Evolutionary conservation across 1,140 invertebrate species (phyloP).

Genomic region (Oryzaephilus surinamensis): DNA sequence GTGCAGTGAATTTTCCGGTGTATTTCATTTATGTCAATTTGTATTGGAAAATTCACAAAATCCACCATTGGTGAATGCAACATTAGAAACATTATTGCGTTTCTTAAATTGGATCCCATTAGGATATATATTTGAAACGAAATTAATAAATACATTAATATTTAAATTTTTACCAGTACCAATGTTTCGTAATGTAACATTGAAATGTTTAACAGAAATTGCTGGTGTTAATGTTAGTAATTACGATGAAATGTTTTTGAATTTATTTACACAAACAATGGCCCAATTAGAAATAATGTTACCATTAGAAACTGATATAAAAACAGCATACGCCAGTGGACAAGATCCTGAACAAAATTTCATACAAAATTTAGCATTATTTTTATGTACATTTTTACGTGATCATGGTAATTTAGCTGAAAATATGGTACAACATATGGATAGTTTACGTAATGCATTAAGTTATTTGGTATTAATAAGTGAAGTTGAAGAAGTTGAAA

Average conservation of each 20-base stretch:
- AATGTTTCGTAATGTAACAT: conserved; percentile 94
- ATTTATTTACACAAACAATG: conserved; percentile 85
- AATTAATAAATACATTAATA: conserved; percentile 88
- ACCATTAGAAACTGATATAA: conserved; percentile 81
- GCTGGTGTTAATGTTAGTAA: conserved; percentile 77
- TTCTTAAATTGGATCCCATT: conserved; percentile 99
- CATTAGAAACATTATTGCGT: conserved; percentile 88
- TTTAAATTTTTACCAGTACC: conserved; percentile 97
- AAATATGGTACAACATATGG: conserved; percentile 59
- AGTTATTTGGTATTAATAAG: conserved; percentile 94
- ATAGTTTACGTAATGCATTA: conserved; percentile 69
- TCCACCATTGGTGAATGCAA: conserved; percentile 85
- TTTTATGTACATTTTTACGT: conserved; percentile 93
- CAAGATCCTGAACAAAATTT: conserved; percentile 97
- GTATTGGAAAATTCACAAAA: conserved; percentile 97
- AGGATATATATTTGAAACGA: conserved; percentile 99
- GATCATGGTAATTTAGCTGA: conserved; percentile 88
- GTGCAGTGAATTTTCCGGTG: conserved; percentile 97
- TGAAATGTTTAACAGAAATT: conserved; percentile 98
- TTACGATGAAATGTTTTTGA: conserved; percentile 87
- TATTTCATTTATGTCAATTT: conserved; percentile 96
- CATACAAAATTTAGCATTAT: conserved; percentile 96
- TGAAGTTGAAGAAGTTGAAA: conserved; percentile 98
- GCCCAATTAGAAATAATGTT: conserved; percentile 85
- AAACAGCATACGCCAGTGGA: conserved; percentile 84